Base-by-base conservation (phyloP, 2,888 invertebrate species). In the Amphipoea oculea region DNA sequence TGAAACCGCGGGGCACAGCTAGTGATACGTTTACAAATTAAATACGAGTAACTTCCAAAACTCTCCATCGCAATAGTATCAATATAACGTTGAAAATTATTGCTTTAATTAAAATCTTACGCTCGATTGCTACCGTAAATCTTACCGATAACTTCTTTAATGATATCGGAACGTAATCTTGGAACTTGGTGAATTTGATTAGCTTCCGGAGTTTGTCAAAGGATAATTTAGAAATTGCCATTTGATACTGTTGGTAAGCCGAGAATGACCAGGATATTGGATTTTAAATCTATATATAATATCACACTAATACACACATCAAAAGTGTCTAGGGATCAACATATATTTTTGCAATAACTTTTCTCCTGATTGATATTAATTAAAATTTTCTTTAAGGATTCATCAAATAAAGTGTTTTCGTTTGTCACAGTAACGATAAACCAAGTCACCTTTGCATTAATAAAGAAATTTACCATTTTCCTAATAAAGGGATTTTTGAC, bases 151-250 rank as follows among this genome's bases (percentile, higher is more conserved):
- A 81, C 81, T 73, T 79, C 48, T 54, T 51, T 42, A 60, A 62
- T 60, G 48, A 20, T 60, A 60, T 73, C 73, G 73, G 73, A 65
- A 48, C 17, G 29, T 23, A 14, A 29, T 81, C 72, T 29, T 63
- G 17, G 48, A 79, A 79, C 74, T 81, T 73, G 36, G 81, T 42
- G 48, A 81, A 66, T 81, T 81, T 29, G 17, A 81, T 81, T 73
- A 20, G 63, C 57, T 73, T 81, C 14, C 48, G 48, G 48, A 66
- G 20, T 45, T 79, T 42, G 12, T 81, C 42, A 60, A 81, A 73
- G 42, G 51, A 36, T 66, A 14, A 81, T 42, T 81, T 66, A 60
- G n/a, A 81, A 81, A 54, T 48, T 79, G 45, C 45, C 23, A 63
- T 63, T 78, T 42, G 80, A 80, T 71, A 40, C 36, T 62, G 54